Evolutionary conservation across 35 echinoderm and acorn worm genomes (phyloP), one percentile per base, ranked within the genome.

Genomic region (Patiria miniata): DNA sequence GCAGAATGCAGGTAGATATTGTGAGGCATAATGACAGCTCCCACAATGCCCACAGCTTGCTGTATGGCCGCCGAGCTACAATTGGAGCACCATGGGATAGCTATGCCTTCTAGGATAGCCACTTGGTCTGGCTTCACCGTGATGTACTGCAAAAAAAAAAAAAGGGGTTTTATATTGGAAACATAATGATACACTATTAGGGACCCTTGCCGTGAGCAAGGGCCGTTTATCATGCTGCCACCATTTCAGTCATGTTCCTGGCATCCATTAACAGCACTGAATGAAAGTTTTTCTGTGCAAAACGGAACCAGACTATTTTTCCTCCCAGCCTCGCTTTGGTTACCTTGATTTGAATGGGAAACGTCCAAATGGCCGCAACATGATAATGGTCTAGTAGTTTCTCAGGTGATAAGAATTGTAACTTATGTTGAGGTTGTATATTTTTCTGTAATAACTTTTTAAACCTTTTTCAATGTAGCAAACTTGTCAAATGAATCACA

Each of bases 1-100:
- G 93, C 93, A 16, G 93, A 94, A 44, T 94, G 93, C 1, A 94
- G 88, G 34, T 94, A 94, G 52, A 94, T 94, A 42, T 94, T 94
- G 55, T 94, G 93, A 1, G 93, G 93, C 93, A 94, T 94, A 26
- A 94, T 94, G 59, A 94, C 93, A 32, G 93, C 93, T 1, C 93
- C 93, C 2, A 94, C 87, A 5, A 89, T 94, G 15, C 93, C 93
- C 3, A 94, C 93, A 19, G 93, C 93, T 51, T 90, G 87, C 52
- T 94, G 83, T 17, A 83, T 86, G 21, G 81, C 87, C 18, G 54
- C 61, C 10, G 79, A 36, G 29, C 52, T 36, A 86, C 93, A 94
- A 5, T 84, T 83, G 19, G 79, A 28, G 79, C 93, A 94, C 73
- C 81, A 94, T 0, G 93, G 93, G 57, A 94, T 86, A 38, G 78